Evolutionary conservation across 2,113 vertebrate species (phyloP).

Genomic region (Hymenochirus boettgeri): DNA sequence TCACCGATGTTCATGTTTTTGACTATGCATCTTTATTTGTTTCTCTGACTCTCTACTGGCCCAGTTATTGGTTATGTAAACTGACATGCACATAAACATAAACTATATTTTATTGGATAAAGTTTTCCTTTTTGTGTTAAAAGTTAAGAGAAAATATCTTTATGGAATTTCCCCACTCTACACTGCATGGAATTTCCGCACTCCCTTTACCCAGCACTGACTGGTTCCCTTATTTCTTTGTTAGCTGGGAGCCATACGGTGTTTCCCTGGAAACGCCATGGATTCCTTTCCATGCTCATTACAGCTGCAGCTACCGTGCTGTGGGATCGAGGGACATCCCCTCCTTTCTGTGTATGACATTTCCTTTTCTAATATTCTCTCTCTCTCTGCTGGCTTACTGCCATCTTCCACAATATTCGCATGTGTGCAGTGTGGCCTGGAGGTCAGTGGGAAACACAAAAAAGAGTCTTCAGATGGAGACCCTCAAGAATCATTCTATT

Average conservation of each 20-base stretch:
- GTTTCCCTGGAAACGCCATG: conserved; percentile 41
- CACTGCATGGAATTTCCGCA: conserved; percentile 23
- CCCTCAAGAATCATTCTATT: not conserved
- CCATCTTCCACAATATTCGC: conserved; percentile 13
- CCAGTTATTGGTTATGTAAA: no score
- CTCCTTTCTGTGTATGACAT: conserved; percentile 18
- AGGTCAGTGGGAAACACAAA: conserved; percentile 16
- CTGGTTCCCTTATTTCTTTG: conserved; percentile 11
- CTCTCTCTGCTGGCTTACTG: conserved; percentile 23
- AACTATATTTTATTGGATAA: no score
- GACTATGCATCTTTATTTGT: no score
- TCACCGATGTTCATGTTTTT: no score
- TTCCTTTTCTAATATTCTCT: conserved; percentile 17
- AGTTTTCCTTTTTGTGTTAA: no score
- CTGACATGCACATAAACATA: no score
- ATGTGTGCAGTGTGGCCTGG: conserved; percentile 4
- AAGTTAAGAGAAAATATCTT: not conserved
- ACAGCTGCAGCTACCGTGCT: conserved; percentile 25
- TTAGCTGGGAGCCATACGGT: conserved; percentile 33
- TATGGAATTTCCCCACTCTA: conserved; percentile 31
- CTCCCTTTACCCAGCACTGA: conserved; percentile 3
- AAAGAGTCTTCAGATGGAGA: not conserved
- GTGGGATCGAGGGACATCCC: conserved; percentile 21
- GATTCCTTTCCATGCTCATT: conserved; percentile 32
- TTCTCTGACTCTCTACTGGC: no score